phyloP scores from a whole-genome alignment of 2,113 vertebrate species.

The Istiophorus platypterus region DNA sequence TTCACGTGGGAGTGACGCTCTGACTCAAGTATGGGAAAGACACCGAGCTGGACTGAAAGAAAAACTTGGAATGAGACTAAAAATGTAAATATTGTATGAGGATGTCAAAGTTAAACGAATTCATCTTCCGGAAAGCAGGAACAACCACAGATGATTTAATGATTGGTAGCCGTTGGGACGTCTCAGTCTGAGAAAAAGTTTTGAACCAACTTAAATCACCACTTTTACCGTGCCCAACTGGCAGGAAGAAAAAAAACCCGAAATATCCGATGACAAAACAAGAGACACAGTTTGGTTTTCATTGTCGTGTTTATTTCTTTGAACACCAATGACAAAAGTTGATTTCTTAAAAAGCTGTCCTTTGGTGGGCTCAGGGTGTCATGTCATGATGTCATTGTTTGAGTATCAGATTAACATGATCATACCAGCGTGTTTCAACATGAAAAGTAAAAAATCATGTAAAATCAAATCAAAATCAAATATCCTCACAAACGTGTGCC shows the following conservation, averaged over 20 bases:
- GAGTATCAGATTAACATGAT: constrained; percentile 31
- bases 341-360: constrained; percentile 19
- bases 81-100: no score
- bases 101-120: background rate
- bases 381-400: constrained; percentile 42
- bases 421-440: constrained; percentile 52
- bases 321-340: constrained; percentile 53
- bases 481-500: constrained; percentile 19
- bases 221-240: no score
- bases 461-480: constrained; percentile 32
- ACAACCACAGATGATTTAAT: no score
- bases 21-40: no score
- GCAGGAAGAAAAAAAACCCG: background rate
- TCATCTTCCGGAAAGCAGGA: background rate
- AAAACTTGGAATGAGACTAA: no score
- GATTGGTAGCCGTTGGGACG: no score
- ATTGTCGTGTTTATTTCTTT: constrained; percentile 65
- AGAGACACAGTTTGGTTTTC: background rate
- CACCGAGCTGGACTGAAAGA: no score
- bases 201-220: background rate
- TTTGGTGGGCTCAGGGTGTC: background rate
- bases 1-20: no score
- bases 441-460: constrained; percentile 53
- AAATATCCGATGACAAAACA: background rate
- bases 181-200: no score